Percentiles rank a stretch among this genome's conserved stretches.
These are phyloP conservation scores for Propithecus deckenii DNA, from an alignment of 2,797 vertebrate genomes.

Conservation along the genomic window DNA sequence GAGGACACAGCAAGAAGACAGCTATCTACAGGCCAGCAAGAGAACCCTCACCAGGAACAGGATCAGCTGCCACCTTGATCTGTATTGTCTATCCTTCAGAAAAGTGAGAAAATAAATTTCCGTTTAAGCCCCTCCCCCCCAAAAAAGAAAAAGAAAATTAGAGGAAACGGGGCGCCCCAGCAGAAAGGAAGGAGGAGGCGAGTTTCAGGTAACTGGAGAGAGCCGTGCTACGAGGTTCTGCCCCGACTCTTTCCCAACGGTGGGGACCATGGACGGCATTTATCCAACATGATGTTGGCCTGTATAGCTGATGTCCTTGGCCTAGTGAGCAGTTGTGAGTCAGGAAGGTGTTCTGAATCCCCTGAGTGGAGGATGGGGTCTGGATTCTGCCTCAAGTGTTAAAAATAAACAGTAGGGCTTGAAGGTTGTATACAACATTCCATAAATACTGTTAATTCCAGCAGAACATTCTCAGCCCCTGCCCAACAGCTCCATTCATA, in stretches of 20 bases:
- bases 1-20: background rate
- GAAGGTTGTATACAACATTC: background rate
- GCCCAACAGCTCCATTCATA: background rate
- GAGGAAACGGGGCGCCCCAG: no score
- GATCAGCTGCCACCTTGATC: background rate
- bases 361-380: background rate
- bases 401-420: background rate
- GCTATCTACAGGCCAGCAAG: background rate
- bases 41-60: background rate
- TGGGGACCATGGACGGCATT: background rate
- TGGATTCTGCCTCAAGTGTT: background rate
- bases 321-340: background rate
- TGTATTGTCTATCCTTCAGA: background rate
- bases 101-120: background rate
- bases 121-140: background rate
- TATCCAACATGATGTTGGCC: background rate
- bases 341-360: background rate
- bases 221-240: rapidly evolving
- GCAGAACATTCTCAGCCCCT: background rate
- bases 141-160: background rate
- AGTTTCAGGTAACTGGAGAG: rapidly evolving
- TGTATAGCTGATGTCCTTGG: background rate
- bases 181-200: rapidly evolving
- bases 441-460: background rate
- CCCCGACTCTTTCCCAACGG: background rate